These are phyloP conservation scores for Penaeus japonicus DNA, from an alignment of 1,140 invertebrate genomes.

Conservation along the genomic window DNA sequence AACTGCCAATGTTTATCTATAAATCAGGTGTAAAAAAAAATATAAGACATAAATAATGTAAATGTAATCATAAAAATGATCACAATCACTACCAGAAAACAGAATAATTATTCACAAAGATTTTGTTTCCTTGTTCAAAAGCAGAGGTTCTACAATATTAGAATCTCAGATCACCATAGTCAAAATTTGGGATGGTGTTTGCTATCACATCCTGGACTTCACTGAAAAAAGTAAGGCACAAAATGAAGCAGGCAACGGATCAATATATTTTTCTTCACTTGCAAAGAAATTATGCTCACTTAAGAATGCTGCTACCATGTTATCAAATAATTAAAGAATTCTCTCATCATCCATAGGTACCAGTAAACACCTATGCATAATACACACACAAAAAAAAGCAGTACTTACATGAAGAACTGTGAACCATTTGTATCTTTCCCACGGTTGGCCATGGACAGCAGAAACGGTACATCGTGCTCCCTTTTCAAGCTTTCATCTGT, in stretches of 20 bases:
- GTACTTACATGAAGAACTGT: constrained; percentile 93
- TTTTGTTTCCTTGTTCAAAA: too few relatives aligned
- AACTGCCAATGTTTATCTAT: background rate
- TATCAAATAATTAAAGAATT: too few relatives aligned
- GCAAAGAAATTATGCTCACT: too few relatives aligned
- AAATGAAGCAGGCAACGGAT: background rate
- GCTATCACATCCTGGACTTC: background rate
- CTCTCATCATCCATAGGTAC: too few relatives aligned
- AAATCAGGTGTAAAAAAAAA: background rate
- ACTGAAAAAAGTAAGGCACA: constrained; percentile 2
- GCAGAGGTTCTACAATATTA: too few relatives aligned
- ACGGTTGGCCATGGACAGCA: constrained; percentile 70
- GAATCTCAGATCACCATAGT: too few relatives aligned
- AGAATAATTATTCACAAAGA: too few relatives aligned
- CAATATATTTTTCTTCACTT: too few relatives aligned
- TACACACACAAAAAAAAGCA: background rate
- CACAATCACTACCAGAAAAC: too few relatives aligned
- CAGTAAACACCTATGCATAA: too few relatives aligned
- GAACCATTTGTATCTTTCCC: constrained; percentile 97
- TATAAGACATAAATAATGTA: background rate
- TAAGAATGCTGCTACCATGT: too few relatives aligned
- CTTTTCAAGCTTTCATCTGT: constrained; percentile 90
- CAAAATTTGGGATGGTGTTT: too few relatives aligned
- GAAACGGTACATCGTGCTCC: constrained; percentile 78
- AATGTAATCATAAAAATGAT: background rate